phyloP scores from a whole-genome alignment of 2,888 invertebrate genomes.

The Metacarcinus magister region DNA sequence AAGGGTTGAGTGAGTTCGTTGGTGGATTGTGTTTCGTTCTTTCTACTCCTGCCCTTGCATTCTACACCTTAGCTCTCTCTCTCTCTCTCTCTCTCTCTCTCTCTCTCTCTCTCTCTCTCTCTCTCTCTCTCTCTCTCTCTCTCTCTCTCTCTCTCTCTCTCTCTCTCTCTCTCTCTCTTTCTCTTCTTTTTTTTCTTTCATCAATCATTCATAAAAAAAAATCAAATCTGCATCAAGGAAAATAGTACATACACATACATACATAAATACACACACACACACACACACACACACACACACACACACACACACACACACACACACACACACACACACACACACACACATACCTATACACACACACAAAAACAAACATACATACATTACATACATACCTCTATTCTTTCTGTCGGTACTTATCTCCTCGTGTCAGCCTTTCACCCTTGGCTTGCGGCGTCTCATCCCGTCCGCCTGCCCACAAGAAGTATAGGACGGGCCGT shows the following conservation, averaged over 20 bases:
- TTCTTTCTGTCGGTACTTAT: background rate
- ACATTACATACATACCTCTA: background rate
- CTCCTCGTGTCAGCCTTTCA: conserved; percentile 13
- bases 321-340: conserved; percentile 32
- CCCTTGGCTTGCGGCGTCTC: background rate
- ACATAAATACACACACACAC: background rate
- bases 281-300: conserved; percentile 40
- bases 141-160: conserved; percentile 11
- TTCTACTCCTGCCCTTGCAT: background rate
- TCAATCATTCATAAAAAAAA: background rate
- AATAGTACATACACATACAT: background rate
- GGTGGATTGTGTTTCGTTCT: background rate
- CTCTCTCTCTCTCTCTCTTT: background rate
- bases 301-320: conserved; percentile 43
- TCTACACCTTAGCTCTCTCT: background rate
- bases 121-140: conserved; percentile 32
- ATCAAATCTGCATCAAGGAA: background rate
- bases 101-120: background rate
- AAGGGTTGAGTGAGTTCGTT: background rate
- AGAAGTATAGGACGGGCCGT: conserved; percentile 52
- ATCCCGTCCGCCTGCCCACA: background rate
- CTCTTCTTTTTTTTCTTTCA: background rate
- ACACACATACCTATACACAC: background rate
- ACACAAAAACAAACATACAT: background rate
- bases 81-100: too few species aligned